Evolutionary conservation across 1,140 invertebrate genomes (phyloP), one percentile per base, ranked within the genome.

Genomic region (Apolygus lucorum): DNA sequence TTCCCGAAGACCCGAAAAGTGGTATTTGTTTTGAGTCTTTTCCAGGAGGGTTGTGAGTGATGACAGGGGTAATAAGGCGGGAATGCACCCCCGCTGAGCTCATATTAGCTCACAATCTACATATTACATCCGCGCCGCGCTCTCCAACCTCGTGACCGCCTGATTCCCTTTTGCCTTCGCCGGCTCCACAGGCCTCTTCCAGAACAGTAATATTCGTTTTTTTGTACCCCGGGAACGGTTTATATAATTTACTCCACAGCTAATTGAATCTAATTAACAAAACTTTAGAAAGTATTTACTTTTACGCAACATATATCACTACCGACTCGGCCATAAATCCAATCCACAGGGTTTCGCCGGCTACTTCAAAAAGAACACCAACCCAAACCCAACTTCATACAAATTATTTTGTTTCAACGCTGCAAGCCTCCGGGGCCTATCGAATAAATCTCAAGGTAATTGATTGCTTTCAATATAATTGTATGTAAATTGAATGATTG

Each of bases 231-330:
- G 34, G 17, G 17, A 17, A 8, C 34, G 34, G 8, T 49, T 49
- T 49, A 17, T 49, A 49, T 17, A 49, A 8, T 17, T 11, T 8
- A 17, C 34, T 17, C 34, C 34, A 49, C 8, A 17, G 34, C 17
- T 49, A 49, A 49, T 49, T 49, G 34, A 49, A 49, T 49, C 34
- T 49, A 49, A 49, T 49, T 49, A 49, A 49, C 34, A 49, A 49
- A 49, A 49, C 34, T 49, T 49, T 49, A 49, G 34, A 49, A 49
- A 49, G 8, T 17, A 49, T 49, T 49, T 49, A 49, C 17, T 49
- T 49, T 8, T 49, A 49, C 34, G 34, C 8, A 17, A 11, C 34
- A 49, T 49, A 49, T 49, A 49, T 49, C 34, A 49, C 34, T 49
- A 17, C 34, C 8, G 34, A 8, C 8, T 49, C 8, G 34, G 8